A percentile compares a stretch with the other conserved stretches of the same genome.
These are phyloP conservation scores for Panzeria rudis DNA, from an alignment of 2,888 invertebrate species.

Conservation along the genomic window DNA sequence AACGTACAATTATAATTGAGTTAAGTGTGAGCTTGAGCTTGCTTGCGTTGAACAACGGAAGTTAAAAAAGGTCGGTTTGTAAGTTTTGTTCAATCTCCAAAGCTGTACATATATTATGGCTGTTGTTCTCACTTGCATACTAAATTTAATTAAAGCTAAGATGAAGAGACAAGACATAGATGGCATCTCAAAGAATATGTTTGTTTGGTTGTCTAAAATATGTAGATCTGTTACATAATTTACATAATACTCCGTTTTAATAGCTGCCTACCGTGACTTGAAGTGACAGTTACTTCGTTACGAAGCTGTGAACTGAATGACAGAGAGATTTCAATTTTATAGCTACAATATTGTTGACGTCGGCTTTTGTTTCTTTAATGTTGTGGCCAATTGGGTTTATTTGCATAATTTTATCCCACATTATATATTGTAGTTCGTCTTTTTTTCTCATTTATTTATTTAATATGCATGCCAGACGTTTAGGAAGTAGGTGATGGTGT, in stretches of 20 bases:
- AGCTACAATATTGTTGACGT: conserved; percentile 5
- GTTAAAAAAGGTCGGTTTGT: conserved; percentile 41
- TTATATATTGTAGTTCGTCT: background rate
- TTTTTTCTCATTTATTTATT: conserved; percentile 12
- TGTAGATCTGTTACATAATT: conserved; percentile 67
- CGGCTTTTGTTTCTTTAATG: conserved; percentile 55
- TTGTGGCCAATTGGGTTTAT: conserved; percentile 44
- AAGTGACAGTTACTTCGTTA: conserved; percentile 67
- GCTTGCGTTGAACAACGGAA: conserved; percentile 44
- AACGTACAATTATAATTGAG: conserved; percentile 38
- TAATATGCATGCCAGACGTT: conserved; percentile 10
- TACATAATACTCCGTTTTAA: conserved; percentile 69
- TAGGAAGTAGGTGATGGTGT: conserved; percentile 58
- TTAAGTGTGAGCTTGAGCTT: conserved; percentile 7
- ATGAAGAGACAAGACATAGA: background rate
- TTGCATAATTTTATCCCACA: conserved; percentile 37
- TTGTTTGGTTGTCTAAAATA: conserved; percentile 6
- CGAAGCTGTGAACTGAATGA: conserved; percentile 38
- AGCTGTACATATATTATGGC: conserved; percentile 13
- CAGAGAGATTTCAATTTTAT: conserved; percentile 39
- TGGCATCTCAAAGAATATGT: background rate
- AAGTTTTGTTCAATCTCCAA: background rate
- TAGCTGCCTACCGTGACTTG: conserved; percentile 63
- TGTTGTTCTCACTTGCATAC: conserved; percentile 36
- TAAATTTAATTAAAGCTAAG: conserved; percentile 54